Evolutionary conservation across 35 echinoderm and acorn worm species (phyloP), one percentile per base, ranked within the genome.

Genomic region (Heliocidaris erythrogramma): DNA sequence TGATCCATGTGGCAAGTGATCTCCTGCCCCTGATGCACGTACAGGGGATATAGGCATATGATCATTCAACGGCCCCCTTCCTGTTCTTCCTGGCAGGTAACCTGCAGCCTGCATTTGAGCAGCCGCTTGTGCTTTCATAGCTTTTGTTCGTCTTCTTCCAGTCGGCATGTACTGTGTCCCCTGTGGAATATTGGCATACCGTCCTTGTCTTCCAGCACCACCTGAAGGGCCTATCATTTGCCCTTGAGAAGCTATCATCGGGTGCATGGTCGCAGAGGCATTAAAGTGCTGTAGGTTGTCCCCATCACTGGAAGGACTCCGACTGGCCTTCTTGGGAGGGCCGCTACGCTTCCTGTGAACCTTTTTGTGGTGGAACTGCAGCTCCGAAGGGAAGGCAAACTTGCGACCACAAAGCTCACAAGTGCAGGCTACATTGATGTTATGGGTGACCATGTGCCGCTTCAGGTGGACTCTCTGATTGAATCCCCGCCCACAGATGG

Each of bases 381-480:
- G 85, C 86, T 94, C 94, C 9, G 71, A 86, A 90, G 94, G 94
- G 47, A 86, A 94, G 29, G 94, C 94, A 94, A 94, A 94, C 49
- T 87, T 87, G n/a, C 84, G 78, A 5, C 94, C 94, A 52, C 94
- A 94, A 30, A 94, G 48, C 85, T 94, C 86, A 53, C 94, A 94
- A 2, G 60, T 94, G 53, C 49, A 94, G 48, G 94, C 91, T 4
- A 92, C 91, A 30, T 92, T 92, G n/a, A 92, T 92, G 49, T 92
- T 92, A 35, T 96, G 96, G 24, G 92, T 95, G 27, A 93, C 84
- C 92, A 95, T 91, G 92, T 97, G 96, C 24, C 94, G 85, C 92
- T 95, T 95, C 5, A 97, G 94, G 94, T 97, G 96, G 18, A 65
- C 91, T 27, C 91, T 60, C 59, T 97, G 96, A 30, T 87, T 71